Evolutionary conservation across 2,797 vertebrate genomes (phyloP), one percentile per base, ranked within the genome.

Genomic region (Eptatretus atami): DNA sequence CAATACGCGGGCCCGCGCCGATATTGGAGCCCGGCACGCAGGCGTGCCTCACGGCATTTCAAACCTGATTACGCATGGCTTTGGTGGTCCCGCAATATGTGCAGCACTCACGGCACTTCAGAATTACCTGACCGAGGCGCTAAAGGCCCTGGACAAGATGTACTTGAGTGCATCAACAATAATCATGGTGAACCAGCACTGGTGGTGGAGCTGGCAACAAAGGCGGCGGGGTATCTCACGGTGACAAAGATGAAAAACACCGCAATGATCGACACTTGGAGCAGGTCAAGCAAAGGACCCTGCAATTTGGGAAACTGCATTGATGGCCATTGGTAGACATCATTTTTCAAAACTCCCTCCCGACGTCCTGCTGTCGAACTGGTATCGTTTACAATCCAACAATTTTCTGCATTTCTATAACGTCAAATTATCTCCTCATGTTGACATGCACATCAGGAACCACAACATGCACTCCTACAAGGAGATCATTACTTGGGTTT

Each of bases 241-340:
- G 81, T 5, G 88, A 96, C 75, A 96, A 98, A 75, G 83, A 93
- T 81, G 92, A 96, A 70, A 98, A 94, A 72, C 92, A 94, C 78
- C 77, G 87, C 76, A 98, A 98, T 98, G 31, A 44, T 44, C 4
- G 31, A 44, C 31, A 5, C 31, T 1, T 44, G 31, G 31, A 44
- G 31, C 31, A 44, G 31, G 31, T 44, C 31, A 8, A 44, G 31
- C 31, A 44, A 44, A 44, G 31, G 31, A 44, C 31, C 31, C 4
- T 44, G 31, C 4, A 44, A n/a, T 44, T 44, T 44, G 31, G 31
- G 31, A 44, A 44, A 44, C 31, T 44, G 31, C 31, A 44, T 4
- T 44, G 31, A 44, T 44, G 31, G 31, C 4, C 31, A 44, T 44
- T 44, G 31, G 31, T 44, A 44, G 31, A 44, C 31, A 44, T 44